These are phyloP conservation scores for Rhopalosiphum padi DNA, from an alignment of 1,140 invertebrate species.

Conservation along the genomic window DNA sequence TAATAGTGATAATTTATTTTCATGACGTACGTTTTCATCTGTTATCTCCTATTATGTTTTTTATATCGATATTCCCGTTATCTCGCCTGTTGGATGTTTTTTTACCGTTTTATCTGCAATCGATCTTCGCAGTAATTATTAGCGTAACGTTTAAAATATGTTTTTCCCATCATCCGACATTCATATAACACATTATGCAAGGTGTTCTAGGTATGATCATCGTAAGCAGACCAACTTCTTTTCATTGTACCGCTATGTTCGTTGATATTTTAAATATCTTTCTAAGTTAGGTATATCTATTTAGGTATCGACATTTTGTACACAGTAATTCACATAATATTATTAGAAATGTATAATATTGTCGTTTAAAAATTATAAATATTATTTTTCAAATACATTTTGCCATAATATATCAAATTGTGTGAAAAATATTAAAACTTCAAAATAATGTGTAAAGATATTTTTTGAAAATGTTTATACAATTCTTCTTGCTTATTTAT, in stretches of 20 bases:
- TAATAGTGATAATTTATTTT: background rate
- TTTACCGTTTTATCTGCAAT: background rate
- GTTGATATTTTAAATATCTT: too few relatives aligned
- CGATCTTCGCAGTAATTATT: background rate
- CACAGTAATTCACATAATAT: background rate
- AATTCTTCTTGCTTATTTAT: too few relatives aligned
- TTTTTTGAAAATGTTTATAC: background rate
- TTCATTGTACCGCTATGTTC: too few relatives aligned
- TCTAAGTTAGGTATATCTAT: too few relatives aligned
- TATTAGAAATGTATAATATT: background rate
- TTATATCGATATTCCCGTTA: background rate
- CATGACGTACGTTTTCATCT: background rate
- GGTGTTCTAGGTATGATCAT: background rate
- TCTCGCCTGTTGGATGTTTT: background rate
- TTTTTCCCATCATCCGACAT: background rate
- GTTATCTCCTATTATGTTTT: background rate
- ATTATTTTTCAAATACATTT: background rate
- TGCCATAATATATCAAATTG: background rate
- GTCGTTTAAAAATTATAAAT: background rate
- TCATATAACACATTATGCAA: background rate
- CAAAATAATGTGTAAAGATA: background rate
- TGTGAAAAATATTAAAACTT: background rate
- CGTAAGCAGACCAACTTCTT: too few relatives aligned
- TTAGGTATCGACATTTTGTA: too few relatives aligned
- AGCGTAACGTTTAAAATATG: background rate